These are phyloP conservation scores for Tokudaia muenninki DNA, from an alignment of 2,797 vertebrate species.

Conservation along the genomic window DNA sequence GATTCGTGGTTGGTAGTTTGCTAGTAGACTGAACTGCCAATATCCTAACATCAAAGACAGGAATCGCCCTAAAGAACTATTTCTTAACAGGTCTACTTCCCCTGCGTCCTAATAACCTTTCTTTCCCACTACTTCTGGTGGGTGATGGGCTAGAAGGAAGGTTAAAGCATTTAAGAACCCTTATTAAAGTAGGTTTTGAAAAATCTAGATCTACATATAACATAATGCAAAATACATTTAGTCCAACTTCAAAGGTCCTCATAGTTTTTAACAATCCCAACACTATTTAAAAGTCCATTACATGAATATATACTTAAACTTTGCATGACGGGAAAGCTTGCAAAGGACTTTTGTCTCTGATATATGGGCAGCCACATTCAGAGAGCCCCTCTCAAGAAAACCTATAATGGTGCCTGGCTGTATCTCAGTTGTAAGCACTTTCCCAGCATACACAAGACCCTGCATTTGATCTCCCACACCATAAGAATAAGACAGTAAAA, in stretches of 20 bases:
- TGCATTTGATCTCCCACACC: neutral
- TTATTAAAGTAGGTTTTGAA: neutral
- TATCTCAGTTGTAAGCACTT: neutral
- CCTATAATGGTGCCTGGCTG: neutral
- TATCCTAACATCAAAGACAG: neutral
- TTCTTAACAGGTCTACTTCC: neutral
- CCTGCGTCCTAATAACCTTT: neutral
- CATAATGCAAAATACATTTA: neutral
- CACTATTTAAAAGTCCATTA: neutral
- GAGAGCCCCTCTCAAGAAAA: neutral
- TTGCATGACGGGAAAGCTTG: neutral
- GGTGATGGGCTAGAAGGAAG: neutral
- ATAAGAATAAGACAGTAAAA: neutral
- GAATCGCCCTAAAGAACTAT: neutral
- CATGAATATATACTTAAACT: neutral
- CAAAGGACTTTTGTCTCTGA: conserved; percentile 8
- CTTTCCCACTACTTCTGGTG: neutral
- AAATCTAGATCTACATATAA: neutral
- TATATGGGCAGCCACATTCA: neutral
- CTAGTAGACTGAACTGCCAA: neutral
- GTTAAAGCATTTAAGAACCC: neutral
- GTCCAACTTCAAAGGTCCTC: neutral
- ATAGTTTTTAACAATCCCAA: neutral
- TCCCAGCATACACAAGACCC: neutral
- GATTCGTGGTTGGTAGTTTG: neutral